Evolutionary conservation across 2,888 invertebrate species (phyloP).

Genomic region (Tethea ocularis): DNA sequence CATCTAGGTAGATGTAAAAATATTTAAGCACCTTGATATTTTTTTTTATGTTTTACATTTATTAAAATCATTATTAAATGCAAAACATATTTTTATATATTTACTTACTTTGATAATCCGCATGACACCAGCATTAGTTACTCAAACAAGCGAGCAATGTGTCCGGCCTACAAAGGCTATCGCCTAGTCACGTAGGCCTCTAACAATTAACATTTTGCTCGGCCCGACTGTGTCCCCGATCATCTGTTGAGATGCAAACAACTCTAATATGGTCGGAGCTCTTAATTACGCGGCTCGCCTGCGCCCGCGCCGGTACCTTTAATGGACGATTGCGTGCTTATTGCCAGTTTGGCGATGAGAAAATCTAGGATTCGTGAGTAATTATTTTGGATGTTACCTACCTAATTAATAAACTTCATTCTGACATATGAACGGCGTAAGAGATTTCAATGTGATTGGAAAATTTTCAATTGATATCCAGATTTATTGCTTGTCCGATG

Average conservation of each 20-base stretch:
- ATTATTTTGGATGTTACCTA: slow-evolving; percentile 7
- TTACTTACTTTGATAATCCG: too few relatives aligned
- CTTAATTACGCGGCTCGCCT: slow-evolving; percentile 33
- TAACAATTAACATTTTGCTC: slow-evolving; percentile 42
- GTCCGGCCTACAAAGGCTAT: slow-evolving; percentile 30
- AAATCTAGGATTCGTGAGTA: slow-evolving; percentile 5
- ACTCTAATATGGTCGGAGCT: slow-evolving; percentile 39
- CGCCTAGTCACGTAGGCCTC: slow-evolving; percentile 31
- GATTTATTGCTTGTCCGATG: neutral
- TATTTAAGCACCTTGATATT: too few relatives aligned
- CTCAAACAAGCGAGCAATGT: slow-evolving; percentile 6
- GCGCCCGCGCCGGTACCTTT: slow-evolving; percentile 17
- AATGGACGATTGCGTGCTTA: slow-evolving; percentile 17
- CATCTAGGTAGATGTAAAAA: too few relatives aligned
- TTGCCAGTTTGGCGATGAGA: slow-evolving; percentile 7
- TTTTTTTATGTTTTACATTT: too few relatives aligned
- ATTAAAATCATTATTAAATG: too few relatives aligned
- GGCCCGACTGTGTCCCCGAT: slow-evolving; percentile 15
- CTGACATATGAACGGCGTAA: neutral
- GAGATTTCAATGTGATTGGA: neutral
- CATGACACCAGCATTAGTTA: neutral
- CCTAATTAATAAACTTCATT: neutral
- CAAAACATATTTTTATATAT: too few relatives aligned
- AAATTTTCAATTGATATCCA: neutral
- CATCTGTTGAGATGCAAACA: slow-evolving; percentile 33